These are phyloP conservation scores for Sula dactylatra DNA, from an alignment of 2,113 vertebrate genomes.

Conservation along the genomic window DNA sequence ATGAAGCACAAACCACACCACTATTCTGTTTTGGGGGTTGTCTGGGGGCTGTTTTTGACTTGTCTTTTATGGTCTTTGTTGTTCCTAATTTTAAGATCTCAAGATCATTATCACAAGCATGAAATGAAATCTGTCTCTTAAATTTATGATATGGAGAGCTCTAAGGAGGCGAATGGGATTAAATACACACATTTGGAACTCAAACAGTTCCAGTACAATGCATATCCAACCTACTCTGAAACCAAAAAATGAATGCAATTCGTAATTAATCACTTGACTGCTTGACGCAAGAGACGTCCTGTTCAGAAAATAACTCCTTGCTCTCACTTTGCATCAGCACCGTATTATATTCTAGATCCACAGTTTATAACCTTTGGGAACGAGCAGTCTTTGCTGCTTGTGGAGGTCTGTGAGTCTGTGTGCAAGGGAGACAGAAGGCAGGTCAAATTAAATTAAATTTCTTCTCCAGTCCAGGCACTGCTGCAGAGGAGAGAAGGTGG, in stretches of 20 bases:
- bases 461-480: background rate
- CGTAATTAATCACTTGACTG: background rate
- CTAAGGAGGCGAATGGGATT: background rate
- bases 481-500: too few relatives aligned
- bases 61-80: background rate
- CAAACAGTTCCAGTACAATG: background rate
- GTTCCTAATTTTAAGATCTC: background rate
- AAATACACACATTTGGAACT: background rate
- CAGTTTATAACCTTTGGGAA: background rate
- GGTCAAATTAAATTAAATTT: background rate
- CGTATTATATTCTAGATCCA: background rate
- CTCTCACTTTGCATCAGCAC: background rate
- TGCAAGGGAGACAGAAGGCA: background rate
- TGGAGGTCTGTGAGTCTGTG: background rate
- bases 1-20: background rate
- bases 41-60: background rate
- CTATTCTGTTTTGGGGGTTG: background rate
- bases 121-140: background rate
- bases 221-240: background rate
- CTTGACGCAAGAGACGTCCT: background rate
- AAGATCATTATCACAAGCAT: background rate
- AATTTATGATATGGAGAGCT: background rate
- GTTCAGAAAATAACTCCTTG: background rate
- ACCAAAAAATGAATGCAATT: background rate
- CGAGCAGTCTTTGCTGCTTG: background rate